These are phyloP conservation scores for Pogonomyrmex barbatus DNA, from an alignment of 1,140 invertebrate species.

Conservation along the genomic window DNA sequence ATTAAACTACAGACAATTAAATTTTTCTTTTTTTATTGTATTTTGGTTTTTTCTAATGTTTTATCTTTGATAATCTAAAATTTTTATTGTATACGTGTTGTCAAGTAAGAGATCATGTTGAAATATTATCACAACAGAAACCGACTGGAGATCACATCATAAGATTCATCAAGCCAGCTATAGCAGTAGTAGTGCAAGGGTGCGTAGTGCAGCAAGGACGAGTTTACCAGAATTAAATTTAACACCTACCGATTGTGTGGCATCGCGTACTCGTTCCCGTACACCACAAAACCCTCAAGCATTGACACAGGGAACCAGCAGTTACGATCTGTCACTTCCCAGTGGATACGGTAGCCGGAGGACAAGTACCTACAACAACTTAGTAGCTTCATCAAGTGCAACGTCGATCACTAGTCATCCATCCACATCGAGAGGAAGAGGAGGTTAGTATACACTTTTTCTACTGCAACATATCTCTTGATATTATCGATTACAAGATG, in stretches of 20 bases:
- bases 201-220: constrained; percentile 75
- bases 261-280: constrained; percentile 84
- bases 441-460: constrained; percentile 77
- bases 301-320: constrained; percentile 75
- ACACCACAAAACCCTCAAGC: constrained; percentile 82
- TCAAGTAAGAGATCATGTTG: not conserved
- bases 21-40: too few relatives aligned
- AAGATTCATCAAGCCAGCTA: constrained; percentile 81
- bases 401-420: constrained; percentile 82
- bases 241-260: constrained; percentile 83
- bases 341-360: constrained; percentile 79
- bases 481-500: constrained; percentile 66
- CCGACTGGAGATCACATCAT: constrained; percentile 81
- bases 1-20: too few relatives aligned
- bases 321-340: constrained; percentile 74
- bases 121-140: constrained; percentile 75
- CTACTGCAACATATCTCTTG: not conserved
- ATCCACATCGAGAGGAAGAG: constrained; percentile 84
- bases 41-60: not conserved
- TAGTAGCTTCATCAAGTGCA: constrained; percentile 73
- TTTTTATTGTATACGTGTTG: constrained; percentile 19
- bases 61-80: constrained; percentile 15
- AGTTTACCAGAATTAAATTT: constrained; percentile 80
- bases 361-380: constrained; percentile 76
- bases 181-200: constrained; percentile 78